Percentiles rank a stretch among this genome's conserved stretches.
Evolutionary conservation across 2,797 vertebrate genomes (phyloP).

Genomic region (Gadopsis marmoratus): DNA sequence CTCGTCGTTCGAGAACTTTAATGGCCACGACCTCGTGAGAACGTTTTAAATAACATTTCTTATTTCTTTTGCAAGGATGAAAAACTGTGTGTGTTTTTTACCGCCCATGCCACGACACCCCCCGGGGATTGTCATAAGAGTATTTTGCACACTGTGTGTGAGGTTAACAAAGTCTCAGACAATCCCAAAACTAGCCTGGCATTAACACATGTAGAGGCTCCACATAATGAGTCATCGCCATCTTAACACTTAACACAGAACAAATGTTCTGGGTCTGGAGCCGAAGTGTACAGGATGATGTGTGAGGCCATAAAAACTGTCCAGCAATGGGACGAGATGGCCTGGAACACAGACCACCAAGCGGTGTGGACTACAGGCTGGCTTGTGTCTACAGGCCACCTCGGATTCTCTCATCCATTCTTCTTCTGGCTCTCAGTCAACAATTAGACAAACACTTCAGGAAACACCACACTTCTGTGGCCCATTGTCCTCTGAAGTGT

Average conservation of each 20-base stretch:
- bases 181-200: conserved; percentile 17
- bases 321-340: conserved; percentile 46
- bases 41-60: too few species aligned
- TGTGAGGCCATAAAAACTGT: conserved; percentile 69
- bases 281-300: conserved; percentile 57
- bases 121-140: too few species aligned
- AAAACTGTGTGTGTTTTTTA: too few species aligned
- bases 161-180: conserved; percentile 49
- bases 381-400: conserved; percentile 39
- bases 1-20: neutral
- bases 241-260: conserved; percentile 55
- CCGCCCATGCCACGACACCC: too few species aligned
- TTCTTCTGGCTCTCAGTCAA: conserved; percentile 38
- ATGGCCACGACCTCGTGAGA: too few species aligned
- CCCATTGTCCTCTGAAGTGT: conserved; percentile 47
- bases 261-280: conserved; percentile 55
- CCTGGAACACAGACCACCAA: conserved; percentile 53
- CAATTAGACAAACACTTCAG: conserved; percentile 46
- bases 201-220: conserved; percentile 43
- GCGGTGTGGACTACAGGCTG: conserved; percentile 33
- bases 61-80: too few species aligned
- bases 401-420: conserved; percentile 1
- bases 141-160: too few species aligned
- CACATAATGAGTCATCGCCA: conserved; percentile 59
- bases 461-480: conserved; percentile 47